Base-by-base conservation (phyloP, 2,888 invertebrate genomes). In the Cremastobaeus sp. region DNA sequence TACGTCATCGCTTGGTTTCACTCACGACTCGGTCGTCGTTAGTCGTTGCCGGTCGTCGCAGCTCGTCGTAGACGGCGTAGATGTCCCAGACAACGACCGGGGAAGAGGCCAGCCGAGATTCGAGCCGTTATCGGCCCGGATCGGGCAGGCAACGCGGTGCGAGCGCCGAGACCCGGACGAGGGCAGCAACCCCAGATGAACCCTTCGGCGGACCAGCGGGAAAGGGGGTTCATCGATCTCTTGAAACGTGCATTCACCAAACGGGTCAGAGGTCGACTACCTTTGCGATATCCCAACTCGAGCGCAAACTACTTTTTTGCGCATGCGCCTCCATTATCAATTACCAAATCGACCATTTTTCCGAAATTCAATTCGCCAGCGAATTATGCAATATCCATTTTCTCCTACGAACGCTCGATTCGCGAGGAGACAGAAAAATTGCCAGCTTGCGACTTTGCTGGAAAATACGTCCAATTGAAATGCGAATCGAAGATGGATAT, bases 171-270 rank as follows among this genome's bases (percentile, higher is more conserved):
- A 78, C 84, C 85, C 85, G 84, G 86, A 86, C 85, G 85, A 83
- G 86, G 85, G 81, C 84, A 85, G 83, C 84, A 84, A 86, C 86
- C 86, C 85, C 83, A 82, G 81, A 78, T 82, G 86, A 86, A 84
- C 84, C 83, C 82, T 79, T 78, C 76, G 72, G 59, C 72, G 62
- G 54, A 54, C 71, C 54, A 72, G 68, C 52, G 55, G 70, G 71
- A 65, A 66, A 60, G 74, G 74, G 68, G 81, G 83, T 80, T 82
- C 85, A 86, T 86, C 86, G 86, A 86, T 86, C 83, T 85, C 82
- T 65, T 81, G 81, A 76, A 79, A 76, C 68, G 79, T 77, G 77
- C 77, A 79, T 78, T 80, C 78, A 77, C 78, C 71, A 81, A 81
- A 78, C 82, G 82, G 85, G 85, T 85, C 85, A 83, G 82, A 78